Evolutionary conservation across 2,797 vertebrate species (phyloP), one percentile per base, ranked within the genome.

Genomic region (Myripristis jacobus): DNA sequence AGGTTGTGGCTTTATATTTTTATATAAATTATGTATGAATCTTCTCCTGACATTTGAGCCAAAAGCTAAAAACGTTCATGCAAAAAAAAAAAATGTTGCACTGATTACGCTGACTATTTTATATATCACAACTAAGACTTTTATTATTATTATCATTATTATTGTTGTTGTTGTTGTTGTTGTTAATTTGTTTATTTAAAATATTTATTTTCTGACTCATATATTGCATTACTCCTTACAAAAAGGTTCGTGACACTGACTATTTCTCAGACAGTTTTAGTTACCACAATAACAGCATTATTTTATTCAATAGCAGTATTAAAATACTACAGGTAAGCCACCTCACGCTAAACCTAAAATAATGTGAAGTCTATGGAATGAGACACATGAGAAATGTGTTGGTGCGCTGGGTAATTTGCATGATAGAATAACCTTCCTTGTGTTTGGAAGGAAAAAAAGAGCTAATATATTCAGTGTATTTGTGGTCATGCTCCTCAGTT

Each of bases 401-500:
- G 85, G 79, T 73, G 89, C 74, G 16, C 79, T 41, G 87, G 90
- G 87, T 94, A 90, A 94, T 94, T 94, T 94, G 91, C 92, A 94
- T 94, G 92, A 94, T 92, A 92, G 92, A 95, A 94, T 94, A 94
- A 93, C 92, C 92, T 91, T 94, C 91, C 82, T 85, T 88, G 85
- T 91, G 90, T 92, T 91, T 86, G 86, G 78, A 67, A 75, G 81
- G 55, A 53, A 78, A 80, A n/a, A 81, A 73, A 82, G 72, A 88
- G 85, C 86, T 95, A 94, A 95, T 94, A 87, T 95, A 95, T 95
- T 94, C 94, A 89, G 89, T 91, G 86, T 94, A 94, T 94, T 94
- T 94, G 94, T 94, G 93, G 94, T 94, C 94, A 94, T 93, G 93
- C 93, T 94, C 92, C 92, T 94, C 93, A 93, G 92, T 94, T 94